Evolutionary conservation across 2,888 invertebrate species (phyloP), one percentile per base, ranked within the genome.

Genomic region (Agrotis clavis): DNA sequence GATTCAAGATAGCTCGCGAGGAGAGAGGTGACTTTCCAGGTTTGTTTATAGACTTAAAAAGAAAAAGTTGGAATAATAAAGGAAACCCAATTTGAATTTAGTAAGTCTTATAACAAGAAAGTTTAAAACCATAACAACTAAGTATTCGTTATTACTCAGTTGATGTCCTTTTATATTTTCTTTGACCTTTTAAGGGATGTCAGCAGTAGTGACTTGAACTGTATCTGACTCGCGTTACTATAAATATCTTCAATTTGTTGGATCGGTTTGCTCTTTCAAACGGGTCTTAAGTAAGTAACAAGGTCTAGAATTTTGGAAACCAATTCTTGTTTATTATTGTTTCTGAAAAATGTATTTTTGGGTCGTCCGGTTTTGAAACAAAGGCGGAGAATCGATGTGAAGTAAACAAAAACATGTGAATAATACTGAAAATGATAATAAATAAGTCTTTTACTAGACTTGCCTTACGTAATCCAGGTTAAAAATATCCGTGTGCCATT

Each of bases 1-100:
- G 96, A 48, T 96, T 87, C 71, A 91, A 86, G 51, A 89, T 95
- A 7, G 78, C 91, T 1, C 87, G 81, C 4, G 90, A 90, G 30
- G 91, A 90, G 0, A 86, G 84, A 45, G 80, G 84, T 18, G 81
- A 87, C 7, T 85, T 81, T 74, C 77, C 90, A 84, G 91, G 94
- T 94, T 70, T 83, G 79, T 71, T 57, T 11, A 54, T 41, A 41
- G 41, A 41, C 41, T 41, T 41, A 41, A 41, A 41, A 41, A 35
- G 35, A 11, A 41, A 41, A 41, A 41, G 41, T 41, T 41, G 41
- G 41, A 11, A 14, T 35, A 21, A 14, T 4, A 21, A 50, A 13
- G 9, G 13, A 51, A 19, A 47, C 6, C 7, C n/a, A 59, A 41
- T 41, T 41, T 41, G 41, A 41, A 35, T 7, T 35, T 35, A 35